A percentile compares a stretch with the other conserved stretches of the same genome.
These are phyloP conservation scores for Dendrolimus punctatus DNA, from an alignment of 1,140 invertebrate species.

Conservation along the genomic window DNA sequence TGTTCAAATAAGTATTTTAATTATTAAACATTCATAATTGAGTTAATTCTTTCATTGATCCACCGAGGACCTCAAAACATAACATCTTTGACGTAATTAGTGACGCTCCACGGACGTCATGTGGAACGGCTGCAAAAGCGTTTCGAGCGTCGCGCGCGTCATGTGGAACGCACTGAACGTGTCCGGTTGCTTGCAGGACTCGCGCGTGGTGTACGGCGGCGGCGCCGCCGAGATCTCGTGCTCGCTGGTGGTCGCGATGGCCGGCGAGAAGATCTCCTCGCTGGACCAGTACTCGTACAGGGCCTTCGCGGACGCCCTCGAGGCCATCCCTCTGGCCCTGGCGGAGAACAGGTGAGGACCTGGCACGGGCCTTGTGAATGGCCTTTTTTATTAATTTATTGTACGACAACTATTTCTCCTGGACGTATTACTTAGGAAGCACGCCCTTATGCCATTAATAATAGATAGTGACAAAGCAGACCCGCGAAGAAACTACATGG, in stretches of 20 bases:
- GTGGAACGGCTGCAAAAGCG: too few relatives aligned
- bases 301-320: conserved; percentile 96
- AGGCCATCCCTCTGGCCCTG: conserved; percentile 94
- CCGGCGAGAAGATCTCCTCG: conserved; percentile 93
- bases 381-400: conserved; percentile 5
- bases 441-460: too few relatives aligned
- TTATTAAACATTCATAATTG: too few relatives aligned
- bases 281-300: conserved; percentile 98
- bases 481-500: too few relatives aligned
- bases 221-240: conserved; percentile 97
- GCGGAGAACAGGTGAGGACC: conserved; percentile 86
- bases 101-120: too few relatives aligned
- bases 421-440: too few relatives aligned
- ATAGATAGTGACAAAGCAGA: too few relatives aligned
- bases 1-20: too few relatives aligned
- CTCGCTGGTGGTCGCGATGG: conserved; percentile 89
- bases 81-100: too few relatives aligned
- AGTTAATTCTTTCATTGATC: too few relatives aligned
- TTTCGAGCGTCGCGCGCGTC: too few relatives aligned
- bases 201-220: conserved; percentile 96
- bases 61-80: too few relatives aligned
- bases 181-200: conserved; percentile 75
- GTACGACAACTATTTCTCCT: background rate
- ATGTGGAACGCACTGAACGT: background rate
- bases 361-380: conserved; percentile 1